Evolutionary conservation across 2,113 vertebrate genomes (phyloP), one percentile per base, ranked within the genome.

Genomic region (Nycticorax nycticorax): DNA sequence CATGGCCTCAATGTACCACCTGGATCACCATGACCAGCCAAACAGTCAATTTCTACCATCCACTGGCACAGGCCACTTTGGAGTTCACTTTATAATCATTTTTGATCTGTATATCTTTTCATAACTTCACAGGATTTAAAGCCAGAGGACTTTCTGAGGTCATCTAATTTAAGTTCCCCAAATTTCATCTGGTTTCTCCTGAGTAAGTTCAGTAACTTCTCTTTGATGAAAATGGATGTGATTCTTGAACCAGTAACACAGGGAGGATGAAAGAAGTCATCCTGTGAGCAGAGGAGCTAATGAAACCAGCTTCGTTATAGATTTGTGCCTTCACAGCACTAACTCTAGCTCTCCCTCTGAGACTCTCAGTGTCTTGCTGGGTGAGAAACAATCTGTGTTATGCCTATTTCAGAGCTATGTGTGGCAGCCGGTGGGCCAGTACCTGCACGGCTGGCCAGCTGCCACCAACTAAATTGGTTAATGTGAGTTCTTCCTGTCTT

Each of bases 251-350:
- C 2, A 3, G 19, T n/a, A 76, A 43, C 33, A 56, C 64, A 69
- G 21, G 1, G 2, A 69, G 8, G 47, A 55, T 77, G 59, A 92
- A 94, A 84, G n/a, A 60, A 74, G 6, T 7, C 0, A 0, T 47
- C 74, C 50, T 63, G 9, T 41, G 68, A 93, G 41, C 27, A 83
- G 55, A 66, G 19, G 9, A 69, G 26, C 20, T 63, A 80, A 86
- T 6, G 3, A 24, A 89, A 30, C 5, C 20, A 30, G 26, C 30
- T 41, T 64, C 3, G 2, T 82, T 75, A 30, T 5, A 82, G 43
- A 13, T 72, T 72, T 60, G 27, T 92, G n/a, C 47, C 57, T 77
- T 85, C 85, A n/a, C 79, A 86, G 55, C 72, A 69, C 35, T 69
- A 56, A 35, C 43, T 85, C 43, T 45, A 75, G 26, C n/a, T 30